Base-by-base conservation (phyloP, 2,797 vertebrate species). In the Adrianichthys oophorus region DNA sequence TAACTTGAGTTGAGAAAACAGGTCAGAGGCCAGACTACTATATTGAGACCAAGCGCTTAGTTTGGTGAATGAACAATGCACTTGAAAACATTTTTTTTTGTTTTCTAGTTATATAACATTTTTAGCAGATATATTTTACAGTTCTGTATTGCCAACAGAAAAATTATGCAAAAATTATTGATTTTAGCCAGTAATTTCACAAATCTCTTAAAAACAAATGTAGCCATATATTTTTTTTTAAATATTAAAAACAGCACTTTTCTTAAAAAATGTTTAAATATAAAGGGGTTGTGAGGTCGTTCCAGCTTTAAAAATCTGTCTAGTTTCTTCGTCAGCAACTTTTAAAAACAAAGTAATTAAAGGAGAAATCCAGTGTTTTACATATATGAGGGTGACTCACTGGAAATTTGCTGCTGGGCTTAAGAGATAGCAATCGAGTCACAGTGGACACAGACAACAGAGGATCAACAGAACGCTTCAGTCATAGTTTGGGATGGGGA, bases 381-480 rank as follows among this genome's bases (percentile, higher is more conserved):
- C 2, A 10, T 52, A 51, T 59, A 55, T 56, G 29, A 12, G 13
- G 4, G 23, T 1, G 37, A 54, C 41, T 77, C 46, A 52, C 49
- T 49, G 46, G 50, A 51, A 54, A 48, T 48, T 42, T 1, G 12
- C 55, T 32, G 60, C 49, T 17, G 60, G 37, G 56, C 29, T 56
- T 2, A 23, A 69, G 10, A 71, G 79, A 87, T 71, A 68, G 19
- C 43, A 48, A 78, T 84, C 80, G 43, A 47, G 52, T 41, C 66
- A 48, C 48, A 53, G 71, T 68, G 54, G 66, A 76, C 72, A 75
- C 52, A 74, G 61, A 70, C 74, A 74, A 74, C 76, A 72, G 57
- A 64, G 67, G 56, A 62, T 75, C 74, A 85, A 83, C 77, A 82
- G 52, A 61, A 76, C 65, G 40, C 76, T 52, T 40, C 74, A 72